phyloP scores from a whole-genome alignment of 2,888 invertebrate genomes.

The Caenorhabditis sp. region DNA sequence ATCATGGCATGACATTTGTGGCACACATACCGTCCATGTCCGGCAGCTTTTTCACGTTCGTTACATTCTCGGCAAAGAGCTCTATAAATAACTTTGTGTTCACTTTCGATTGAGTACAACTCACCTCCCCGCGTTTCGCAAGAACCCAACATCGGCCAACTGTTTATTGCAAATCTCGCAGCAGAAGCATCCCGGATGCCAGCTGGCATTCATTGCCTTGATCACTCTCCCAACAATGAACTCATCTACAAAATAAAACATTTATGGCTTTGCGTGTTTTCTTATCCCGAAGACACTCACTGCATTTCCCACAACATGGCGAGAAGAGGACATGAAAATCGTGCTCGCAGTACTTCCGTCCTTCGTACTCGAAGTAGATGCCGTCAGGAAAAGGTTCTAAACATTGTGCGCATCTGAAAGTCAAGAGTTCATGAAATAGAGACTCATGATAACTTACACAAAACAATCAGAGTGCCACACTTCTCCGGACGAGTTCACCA shows the following conservation, averaged over 20 bases:
- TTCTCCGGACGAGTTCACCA: conserved; percentile 98
- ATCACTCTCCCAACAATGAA: conserved; percentile 99
- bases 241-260: conserved; percentile 85
- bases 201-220: conserved; percentile 98
- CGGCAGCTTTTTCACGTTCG: conserved; percentile 95
- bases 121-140: conserved; percentile 87
- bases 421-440: neutral
- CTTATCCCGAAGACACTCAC: conserved; percentile 85
- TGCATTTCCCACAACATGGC: conserved; percentile 91
- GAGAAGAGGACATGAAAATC: conserved; percentile 98
- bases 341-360: conserved; percentile 98
- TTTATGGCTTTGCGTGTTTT: conserved; percentile 38
- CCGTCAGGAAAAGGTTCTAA: conserved; percentile 98
- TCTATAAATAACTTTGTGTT: conserved; percentile 83
- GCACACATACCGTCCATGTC: conserved; percentile 93
- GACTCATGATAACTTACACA: conserved; percentile 88
- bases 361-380: conserved; percentile 98
- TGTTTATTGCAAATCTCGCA: conserved; percentile 95
- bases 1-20: conserved; percentile 86
- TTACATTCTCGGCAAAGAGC: conserved; percentile 97
- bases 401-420: conserved; percentile 93
- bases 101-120: neutral
- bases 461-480: conserved; percentile 99
- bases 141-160: conserved; percentile 97
- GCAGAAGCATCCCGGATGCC: conserved; percentile 98